Evolutionary conservation across 2,113 vertebrate species (phyloP).

Genomic region (Ursus arctos): DNA sequence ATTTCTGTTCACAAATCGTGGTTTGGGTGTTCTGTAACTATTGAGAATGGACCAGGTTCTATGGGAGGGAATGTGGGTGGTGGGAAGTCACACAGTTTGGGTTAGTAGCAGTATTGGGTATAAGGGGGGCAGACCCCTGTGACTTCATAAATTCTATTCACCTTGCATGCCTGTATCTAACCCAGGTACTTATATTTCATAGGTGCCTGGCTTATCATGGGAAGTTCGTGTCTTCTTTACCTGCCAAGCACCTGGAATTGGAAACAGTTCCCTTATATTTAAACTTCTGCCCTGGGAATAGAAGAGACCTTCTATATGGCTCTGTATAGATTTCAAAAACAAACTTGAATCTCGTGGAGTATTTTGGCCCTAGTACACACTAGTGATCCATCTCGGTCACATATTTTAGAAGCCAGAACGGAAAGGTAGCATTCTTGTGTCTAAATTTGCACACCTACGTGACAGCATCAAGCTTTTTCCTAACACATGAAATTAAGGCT

Average conservation of each 20-base stretch:
- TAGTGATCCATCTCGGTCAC: neutral
- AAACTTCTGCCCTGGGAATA: neutral
- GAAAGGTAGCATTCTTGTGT: neutral
- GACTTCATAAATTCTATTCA: neutral
- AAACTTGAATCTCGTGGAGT: neutral
- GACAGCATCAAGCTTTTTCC: neutral
- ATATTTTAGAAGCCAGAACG: neutral
- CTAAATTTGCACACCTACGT: neutral
- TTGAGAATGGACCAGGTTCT: neutral
- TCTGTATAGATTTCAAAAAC: neutral
- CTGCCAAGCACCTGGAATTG: neutral
- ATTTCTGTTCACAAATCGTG: neutral
- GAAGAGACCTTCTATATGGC: neutral
- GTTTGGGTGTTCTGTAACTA: neutral
- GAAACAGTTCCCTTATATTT: neutral
- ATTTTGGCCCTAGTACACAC: neutral
- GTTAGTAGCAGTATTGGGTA: neutral
- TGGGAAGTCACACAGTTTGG: neutral
- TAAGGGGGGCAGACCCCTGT: neutral
- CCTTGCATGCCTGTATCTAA: fast-evolving
- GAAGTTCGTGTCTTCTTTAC: neutral
- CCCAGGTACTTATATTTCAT: neutral
- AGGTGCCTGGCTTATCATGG: neutral
- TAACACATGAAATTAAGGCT: neutral
- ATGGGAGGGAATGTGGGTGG: neutral